Evolutionary conservation across 2,797 vertebrate species (phyloP).

Genomic region (Pangasius macronema): DNA sequence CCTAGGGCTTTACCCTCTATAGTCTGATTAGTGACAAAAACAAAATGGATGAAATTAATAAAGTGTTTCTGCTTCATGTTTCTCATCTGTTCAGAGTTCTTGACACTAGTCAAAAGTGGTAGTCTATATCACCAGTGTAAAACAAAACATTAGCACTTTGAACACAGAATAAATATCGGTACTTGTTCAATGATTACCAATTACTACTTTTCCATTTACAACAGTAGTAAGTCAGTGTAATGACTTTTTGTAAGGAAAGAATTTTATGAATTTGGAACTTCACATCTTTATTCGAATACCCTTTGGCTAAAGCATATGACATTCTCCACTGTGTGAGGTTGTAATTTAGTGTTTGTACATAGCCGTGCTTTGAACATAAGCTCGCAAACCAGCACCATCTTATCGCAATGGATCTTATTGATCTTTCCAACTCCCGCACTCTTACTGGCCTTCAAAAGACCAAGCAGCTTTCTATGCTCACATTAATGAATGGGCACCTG

Average conservation of each 20-base stretch:
- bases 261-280: not conserved
- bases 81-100: not conserved
- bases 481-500: conserved; percentile 49
- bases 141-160: not conserved
- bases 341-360: conserved; percentile 31
- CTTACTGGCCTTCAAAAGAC: conserved; percentile 32
- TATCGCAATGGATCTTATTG: conserved; percentile 27
- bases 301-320: conserved; percentile 19
- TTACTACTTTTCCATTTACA: too few relatives aligned
- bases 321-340: conserved; percentile 14
- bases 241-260: not conserved
- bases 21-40: not conserved
- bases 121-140: not conserved
- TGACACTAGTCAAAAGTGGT: not conserved
- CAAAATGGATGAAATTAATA: not conserved
- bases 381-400: conserved; percentile 37
- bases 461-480: not conserved
- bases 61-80: not conserved
- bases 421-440: conserved; percentile 52
- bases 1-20: not conserved
- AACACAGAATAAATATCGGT: too few relatives aligned
- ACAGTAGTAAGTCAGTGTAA: too few relatives aligned
- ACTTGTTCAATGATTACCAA: too few relatives aligned
- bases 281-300: not conserved
- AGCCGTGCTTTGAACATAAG: conserved; percentile 26